A percentile compares a stretch with the other conserved stretches of the same genome.
Evolutionary conservation across 2,113 vertebrate species (phyloP).

Genomic region (Tretioscincus oriximinensis): DNA sequence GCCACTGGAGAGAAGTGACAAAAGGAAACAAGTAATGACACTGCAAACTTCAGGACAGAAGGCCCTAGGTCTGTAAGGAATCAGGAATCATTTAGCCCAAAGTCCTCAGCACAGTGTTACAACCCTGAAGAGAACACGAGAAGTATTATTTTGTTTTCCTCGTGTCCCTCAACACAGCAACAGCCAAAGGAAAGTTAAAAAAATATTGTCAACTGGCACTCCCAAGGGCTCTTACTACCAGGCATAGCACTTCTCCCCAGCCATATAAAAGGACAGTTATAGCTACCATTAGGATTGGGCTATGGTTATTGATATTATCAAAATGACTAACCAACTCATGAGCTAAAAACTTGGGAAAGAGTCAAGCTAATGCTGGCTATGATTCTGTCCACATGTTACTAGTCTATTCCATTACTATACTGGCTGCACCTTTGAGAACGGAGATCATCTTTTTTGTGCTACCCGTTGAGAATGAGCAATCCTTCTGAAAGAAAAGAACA

Average conservation of each 20-base stretch:
- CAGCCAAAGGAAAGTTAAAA: too few relatives aligned
- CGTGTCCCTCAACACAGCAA: too few relatives aligned
- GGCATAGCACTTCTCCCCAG: background rate
- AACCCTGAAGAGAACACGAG: too few relatives aligned
- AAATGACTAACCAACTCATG: background rate
- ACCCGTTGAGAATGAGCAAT: background rate
- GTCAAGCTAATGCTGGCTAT: background rate
- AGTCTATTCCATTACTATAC: background rate
- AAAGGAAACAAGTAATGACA: background rate
- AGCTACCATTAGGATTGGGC: too few relatives aligned
- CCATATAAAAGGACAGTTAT: background rate
- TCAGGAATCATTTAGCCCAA: too few relatives aligned
- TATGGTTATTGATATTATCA: too few relatives aligned
- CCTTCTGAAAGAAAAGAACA: background rate
- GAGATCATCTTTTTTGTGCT: too few relatives aligned
- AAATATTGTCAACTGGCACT: background rate
- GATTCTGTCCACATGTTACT: background rate
- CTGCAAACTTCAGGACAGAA: background rate
- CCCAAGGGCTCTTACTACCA: background rate
- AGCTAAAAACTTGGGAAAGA: too few relatives aligned
- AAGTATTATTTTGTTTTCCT: too few relatives aligned
- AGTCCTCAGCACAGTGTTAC: too few relatives aligned
- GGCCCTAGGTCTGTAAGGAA: too few relatives aligned
- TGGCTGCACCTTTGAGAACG: background rate
- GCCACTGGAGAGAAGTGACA: conserved; percentile 79